A percentile compares a stretch with the other conserved stretches of the same genome.
Evolutionary conservation across 2,888 invertebrate species (phyloP).

Genomic region (Dasypolia templi): DNA sequence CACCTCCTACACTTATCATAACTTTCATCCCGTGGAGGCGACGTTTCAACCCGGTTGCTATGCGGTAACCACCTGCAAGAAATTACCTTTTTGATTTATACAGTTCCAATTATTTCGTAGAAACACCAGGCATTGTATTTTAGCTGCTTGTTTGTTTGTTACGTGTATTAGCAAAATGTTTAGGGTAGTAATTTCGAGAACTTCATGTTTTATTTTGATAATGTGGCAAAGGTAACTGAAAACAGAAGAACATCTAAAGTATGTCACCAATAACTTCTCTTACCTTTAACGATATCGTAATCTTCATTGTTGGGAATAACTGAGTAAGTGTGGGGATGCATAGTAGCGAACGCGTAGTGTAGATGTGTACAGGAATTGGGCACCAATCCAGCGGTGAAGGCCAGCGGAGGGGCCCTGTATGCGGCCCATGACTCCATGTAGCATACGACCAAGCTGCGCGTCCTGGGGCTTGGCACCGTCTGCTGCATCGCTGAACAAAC

Average conservation of each 20-base stretch:
- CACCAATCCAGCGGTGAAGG: conserved; percentile 91
- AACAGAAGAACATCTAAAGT: neutral
- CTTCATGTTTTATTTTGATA: neutral
- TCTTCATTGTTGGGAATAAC: conserved; percentile 92
- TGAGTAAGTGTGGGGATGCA: conserved; percentile 92
- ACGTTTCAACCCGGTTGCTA: conserved; percentile 92
- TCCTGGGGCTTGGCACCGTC: conserved; percentile 72
- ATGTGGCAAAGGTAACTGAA: neutral
- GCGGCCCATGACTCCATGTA: conserved; percentile 93
- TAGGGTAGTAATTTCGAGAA: neutral
- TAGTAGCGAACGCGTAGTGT: conserved; percentile 93
- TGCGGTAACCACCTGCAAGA: conserved; percentile 92
- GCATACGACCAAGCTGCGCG: conserved; percentile 91
- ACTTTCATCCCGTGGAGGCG: conserved; percentile 92
- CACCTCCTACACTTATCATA: conserved; percentile 94
- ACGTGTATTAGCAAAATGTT: neutral
- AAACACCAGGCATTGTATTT: neutral
- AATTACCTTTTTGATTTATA: neutral
- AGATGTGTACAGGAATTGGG: conserved; percentile 94
- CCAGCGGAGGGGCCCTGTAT: conserved; percentile 92
- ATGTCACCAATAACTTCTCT: conserved; percentile 3
- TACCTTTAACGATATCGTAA: conserved; percentile 93
- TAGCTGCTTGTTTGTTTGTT: neutral
- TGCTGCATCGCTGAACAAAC: conserved; percentile 83
- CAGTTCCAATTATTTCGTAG: neutral